Base-by-base conservation (phyloP, 2,888 invertebrate genomes). In the Osedax frankpressi region DNA sequence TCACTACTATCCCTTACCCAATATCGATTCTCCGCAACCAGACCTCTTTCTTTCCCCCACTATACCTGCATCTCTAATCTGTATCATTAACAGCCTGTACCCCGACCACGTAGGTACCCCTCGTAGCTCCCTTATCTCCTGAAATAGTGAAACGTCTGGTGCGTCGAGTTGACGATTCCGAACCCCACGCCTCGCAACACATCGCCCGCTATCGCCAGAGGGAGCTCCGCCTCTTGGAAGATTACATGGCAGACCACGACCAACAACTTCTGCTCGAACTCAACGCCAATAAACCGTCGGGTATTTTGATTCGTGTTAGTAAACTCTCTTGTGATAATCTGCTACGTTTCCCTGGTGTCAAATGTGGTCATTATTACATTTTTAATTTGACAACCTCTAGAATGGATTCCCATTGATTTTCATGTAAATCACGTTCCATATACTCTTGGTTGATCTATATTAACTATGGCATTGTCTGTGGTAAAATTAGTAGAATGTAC, bases 161-260 rank as follows among this genome's bases (percentile, higher is more conserved):
- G 44, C 76, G 75, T 14, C 76, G 84, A 65, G 83, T 84, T 2
- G 84, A 84, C 74, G 84, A 84, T 77, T 74, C 84, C 28, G 79
- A 78, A n/a, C 75, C 78, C 14, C 79, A 81, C 74, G 82, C 82
- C 28, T 77, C 77, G 69, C 79, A 79, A 25, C 79, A 80, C 72
- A 80, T 84, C 65, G 76, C 77, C 74, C 79, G 79, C 65, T 84
- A 80, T 77, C 82, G 82, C 76, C 78, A 76, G 72, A 81, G 81
- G 72, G 78, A 82, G 77, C 80, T 84, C n/a, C 74, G 82, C 24
- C 78, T 83, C 3, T 74, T 84, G 14, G 84, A 84, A 81, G 84
- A 84, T 75, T 83, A 83, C 75, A 84, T 84, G 81, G 82, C 81
- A 1, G 83, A 83, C 72, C 83, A 84, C 77, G 82, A 83, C 73